phyloP scores from a whole-genome alignment of 2,888 invertebrate species.

The Nowickia ferox region DNA sequence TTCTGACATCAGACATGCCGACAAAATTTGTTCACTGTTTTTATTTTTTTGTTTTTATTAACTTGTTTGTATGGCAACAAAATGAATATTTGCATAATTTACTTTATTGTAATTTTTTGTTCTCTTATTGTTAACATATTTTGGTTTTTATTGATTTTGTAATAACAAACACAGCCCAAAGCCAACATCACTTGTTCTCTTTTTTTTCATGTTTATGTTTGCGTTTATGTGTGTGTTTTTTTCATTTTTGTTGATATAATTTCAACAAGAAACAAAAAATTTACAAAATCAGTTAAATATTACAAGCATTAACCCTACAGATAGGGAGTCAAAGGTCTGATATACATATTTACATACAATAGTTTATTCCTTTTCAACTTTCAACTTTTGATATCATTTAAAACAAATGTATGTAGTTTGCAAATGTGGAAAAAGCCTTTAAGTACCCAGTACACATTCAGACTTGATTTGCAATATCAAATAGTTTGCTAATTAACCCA shows the following conservation, averaged over 20 bases:
- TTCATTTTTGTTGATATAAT: not conserved
- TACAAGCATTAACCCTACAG: not conserved
- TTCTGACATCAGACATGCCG: too few relatives aligned
- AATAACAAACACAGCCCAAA: conserved; percentile 52
- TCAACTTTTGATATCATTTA: too few relatives aligned
- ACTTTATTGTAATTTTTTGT: conserved; percentile 32
- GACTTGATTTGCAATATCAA: too few relatives aligned
- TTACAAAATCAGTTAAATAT: not conserved
- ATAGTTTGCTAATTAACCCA: too few relatives aligned
- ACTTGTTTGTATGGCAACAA: conserved; percentile 4
- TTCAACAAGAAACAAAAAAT: not conserved
- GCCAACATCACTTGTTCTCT: conserved; percentile 48
- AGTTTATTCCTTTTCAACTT: too few relatives aligned
- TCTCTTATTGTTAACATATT: conserved; percentile 25
- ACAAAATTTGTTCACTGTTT: too few relatives aligned
- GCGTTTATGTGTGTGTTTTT: not conserved
- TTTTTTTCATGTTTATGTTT: conserved; percentile 18
- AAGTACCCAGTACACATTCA: too few relatives aligned
- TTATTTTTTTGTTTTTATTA: not conserved
- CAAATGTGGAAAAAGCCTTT: too few relatives aligned
- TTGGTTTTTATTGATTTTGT: conserved; percentile 40
- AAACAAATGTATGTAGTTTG: too few relatives aligned
- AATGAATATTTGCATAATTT: conserved; percentile 55
- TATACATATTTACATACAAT: too few relatives aligned
- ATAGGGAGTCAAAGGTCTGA: not conserved